Base-by-base conservation (phyloP, 2,113 vertebrate species). In the Apteryx mantelli region DNA sequence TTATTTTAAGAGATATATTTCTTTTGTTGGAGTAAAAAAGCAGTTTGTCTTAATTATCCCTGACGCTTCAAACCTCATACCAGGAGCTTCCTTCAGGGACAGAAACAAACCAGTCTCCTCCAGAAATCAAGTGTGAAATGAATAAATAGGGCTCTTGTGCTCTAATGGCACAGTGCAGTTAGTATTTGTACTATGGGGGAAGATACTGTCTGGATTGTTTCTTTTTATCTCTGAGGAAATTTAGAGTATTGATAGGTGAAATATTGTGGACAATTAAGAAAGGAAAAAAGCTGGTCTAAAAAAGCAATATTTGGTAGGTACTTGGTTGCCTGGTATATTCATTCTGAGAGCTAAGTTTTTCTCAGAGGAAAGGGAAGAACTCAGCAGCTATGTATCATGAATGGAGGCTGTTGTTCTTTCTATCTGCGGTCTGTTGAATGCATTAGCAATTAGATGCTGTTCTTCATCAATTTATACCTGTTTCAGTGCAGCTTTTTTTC, bases 41-140 rank as follows among this genome's bases (percentile, higher is more conserved):
- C 94, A 96, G 88, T 98, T 98, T 97, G 93, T 98, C 97, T 98
- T 98, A 98, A 98, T 98, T 98, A 98, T 97, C 96, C 89, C 86
- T 97, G 97, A 97, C 68, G 76, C 98, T 98, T 97, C 95, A 97
- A 97, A 97, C 88, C 86, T 97, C 96, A 96, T 95, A 96, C 50
- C 66, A 94, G 88, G 94, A 73, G 1, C 80, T 95, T 97, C 88
- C 97, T 97, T 96, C 66, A 94, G 97, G 95, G 97, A 97, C 86
- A 96, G 95, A 97, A 97, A 96, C 93, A 98, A 97, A 75, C 95
- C 91, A 96, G 81, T 95, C 66, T 97, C 65, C 65, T 97, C 89
- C 77, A 91, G 91, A 98, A 96, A 85, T 87, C 74, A 85, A 97
- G 89, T 97, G 76, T 86, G 90, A 98, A 97, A 97, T 79, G 94